Conservation (phyloP, 1,140 invertebrate species). For the Scylla paramamosain region DNA sequence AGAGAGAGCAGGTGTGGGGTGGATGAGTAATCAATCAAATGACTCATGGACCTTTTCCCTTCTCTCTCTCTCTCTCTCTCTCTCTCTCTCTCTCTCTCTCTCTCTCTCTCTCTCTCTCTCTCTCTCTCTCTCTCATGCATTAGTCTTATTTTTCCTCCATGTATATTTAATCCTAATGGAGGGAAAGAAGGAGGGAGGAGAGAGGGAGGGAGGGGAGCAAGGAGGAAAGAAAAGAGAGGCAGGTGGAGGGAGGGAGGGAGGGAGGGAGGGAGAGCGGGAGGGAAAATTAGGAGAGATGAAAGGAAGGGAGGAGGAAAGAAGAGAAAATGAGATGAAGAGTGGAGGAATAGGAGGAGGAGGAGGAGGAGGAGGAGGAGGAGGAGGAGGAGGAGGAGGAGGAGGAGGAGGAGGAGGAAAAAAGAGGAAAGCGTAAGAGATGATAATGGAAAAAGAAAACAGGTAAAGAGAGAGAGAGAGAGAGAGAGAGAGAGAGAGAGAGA, state of each 20-base stretch:
- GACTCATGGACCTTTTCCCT: not conserved
- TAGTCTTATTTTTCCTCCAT: not conserved
- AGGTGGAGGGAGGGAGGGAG: not conserved
- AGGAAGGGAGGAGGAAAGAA: not conserved
- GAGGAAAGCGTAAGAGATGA: too few species aligned
- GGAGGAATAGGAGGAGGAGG: not conserved
- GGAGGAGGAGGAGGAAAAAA: not conserved
- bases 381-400: not conserved
- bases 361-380: not conserved
- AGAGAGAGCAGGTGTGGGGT: not conserved
- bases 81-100: not conserved
- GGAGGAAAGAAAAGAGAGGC: not conserved
- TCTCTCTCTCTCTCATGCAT: constrained; percentile 26
- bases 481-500: not conserved
- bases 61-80: not conserved
- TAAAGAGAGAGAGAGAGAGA: not conserved
- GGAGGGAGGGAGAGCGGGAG: not conserved
- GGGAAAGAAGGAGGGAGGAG: not conserved
- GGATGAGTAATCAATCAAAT: constrained; percentile 4
- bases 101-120: constrained; percentile 24
- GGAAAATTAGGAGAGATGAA: not conserved
- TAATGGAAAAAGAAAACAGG: too few species aligned
- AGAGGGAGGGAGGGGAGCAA: too few species aligned
- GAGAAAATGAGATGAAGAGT: not conserved
- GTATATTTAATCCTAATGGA: not conserved